phyloP scores from a whole-genome alignment of 2,888 invertebrate genomes.

The Hecatera dysodea region DNA sequence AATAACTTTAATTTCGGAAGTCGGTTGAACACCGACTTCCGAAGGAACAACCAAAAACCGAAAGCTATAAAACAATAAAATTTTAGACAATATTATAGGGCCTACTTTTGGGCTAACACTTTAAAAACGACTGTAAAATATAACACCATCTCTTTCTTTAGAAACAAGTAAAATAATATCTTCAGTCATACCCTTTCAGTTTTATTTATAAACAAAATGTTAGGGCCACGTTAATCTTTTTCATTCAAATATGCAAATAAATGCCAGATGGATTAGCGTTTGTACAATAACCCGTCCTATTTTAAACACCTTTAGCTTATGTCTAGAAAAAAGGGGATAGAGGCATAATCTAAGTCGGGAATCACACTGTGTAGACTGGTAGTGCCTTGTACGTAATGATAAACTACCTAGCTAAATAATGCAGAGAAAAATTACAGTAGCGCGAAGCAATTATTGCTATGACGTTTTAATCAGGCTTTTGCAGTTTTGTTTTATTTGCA shows the following conservation, averaged over 20 bases:
- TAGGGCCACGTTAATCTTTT: neutral
- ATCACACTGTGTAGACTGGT: conserved; percentile 1
- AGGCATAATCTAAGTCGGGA: conserved; percentile 10
- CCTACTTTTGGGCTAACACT: too few relatives aligned
- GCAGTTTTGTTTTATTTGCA: conserved; percentile 25
- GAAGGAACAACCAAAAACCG: too few relatives aligned
- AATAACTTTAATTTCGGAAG: too few relatives aligned
- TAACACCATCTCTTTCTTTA: too few relatives aligned
- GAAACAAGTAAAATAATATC: too few relatives aligned
- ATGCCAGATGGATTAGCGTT: neutral
- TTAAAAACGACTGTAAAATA: too few relatives aligned
- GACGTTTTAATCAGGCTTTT: conserved; percentile 59
- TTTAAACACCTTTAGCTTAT: neutral
- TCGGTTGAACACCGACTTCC: too few relatives aligned
- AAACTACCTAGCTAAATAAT: neutral
- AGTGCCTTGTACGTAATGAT: conserved; percentile 4
- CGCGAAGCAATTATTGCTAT: conserved; percentile 55
- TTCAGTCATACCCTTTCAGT: too few relatives aligned
- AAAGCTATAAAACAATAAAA: too few relatives aligned
- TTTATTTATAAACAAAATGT: too few relatives aligned
- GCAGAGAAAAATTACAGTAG: conserved; percentile 38
- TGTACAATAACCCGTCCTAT: neutral
- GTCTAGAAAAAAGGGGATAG: neutral
- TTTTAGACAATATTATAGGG: too few relatives aligned
- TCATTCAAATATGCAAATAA: neutral